Base-by-base conservation (phyloP, 2,113 vertebrate genomes). In the Dinomys branickii region DNA sequence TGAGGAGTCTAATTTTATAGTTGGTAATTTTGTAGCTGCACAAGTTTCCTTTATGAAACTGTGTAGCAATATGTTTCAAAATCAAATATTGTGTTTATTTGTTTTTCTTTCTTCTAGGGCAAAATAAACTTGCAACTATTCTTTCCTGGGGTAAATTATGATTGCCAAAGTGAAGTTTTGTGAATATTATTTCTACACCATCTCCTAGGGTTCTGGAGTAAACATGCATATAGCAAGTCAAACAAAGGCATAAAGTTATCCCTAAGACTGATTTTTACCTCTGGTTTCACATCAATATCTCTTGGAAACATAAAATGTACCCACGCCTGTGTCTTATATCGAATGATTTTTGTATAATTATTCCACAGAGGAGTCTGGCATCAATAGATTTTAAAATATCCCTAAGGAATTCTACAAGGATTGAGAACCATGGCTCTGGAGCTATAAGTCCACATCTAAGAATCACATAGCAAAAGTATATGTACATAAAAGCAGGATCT, bases 1-100 rank as follows among this genome's bases (percentile, higher is more conserved):
- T 96, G 93, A 97, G 63, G 41, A 86, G 59, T 96, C 93, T 96
- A 96, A 97, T 95, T 97, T 97, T 95, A 95, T 96, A 94, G 91
- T 83, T 96, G 85, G 78, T 94, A 98, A 94, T 98, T 97, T 95
- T 91, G 88, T 91, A 91, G 91, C 59, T 78, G n/a, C 44, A 86
- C 73, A 95, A 91, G 41, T 6, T 89, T 95, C 73, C 73, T 95
- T 95, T 94, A 93, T 95, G 92, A 90, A 96, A 86, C 47, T 8
- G 4, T 84, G 33, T 81, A 95, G 83, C 82, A 91, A 95, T 95
- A 92, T 92, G 38, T 73, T 88, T 97, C 44, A 38, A 41, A 84
- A 96, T 95, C 65, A 95, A 96, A 96, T 96, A 86, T 85, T 89
- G 1, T 95, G 83, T 95, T 97, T 97, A 94, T 97, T 94, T 97